Percentiles rank a stretch among this genome's conserved stretches.
Evolutionary conservation across 1,140 invertebrate genomes (phyloP).

Genomic region (Drosophila repletoides): DNA sequence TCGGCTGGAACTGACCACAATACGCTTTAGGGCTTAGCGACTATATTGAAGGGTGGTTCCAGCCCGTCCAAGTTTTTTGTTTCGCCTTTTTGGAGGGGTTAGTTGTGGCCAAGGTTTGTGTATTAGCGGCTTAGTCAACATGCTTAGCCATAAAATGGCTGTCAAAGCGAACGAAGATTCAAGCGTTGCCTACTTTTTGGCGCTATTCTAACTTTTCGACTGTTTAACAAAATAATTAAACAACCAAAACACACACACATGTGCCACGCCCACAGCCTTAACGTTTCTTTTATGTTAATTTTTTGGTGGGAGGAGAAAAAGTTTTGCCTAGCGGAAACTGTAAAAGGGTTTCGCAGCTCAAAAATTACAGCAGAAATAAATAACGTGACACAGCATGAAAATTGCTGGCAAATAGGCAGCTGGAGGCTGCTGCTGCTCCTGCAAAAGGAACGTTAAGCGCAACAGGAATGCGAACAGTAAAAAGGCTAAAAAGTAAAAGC

Average conservation of each 20-base stretch:
- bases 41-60: slow-evolving; percentile 7
- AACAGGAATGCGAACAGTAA: slow-evolving; percentile 49
- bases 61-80: slow-evolving; percentile 2
- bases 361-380: slow-evolving; percentile 60
- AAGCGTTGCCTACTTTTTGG: slow-evolving; percentile 6
- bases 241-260: slow-evolving; percentile 10
- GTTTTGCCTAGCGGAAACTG: slow-evolving; percentile 26
- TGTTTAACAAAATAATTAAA: slow-evolving; percentile 61
- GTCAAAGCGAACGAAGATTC: slow-evolving; percentile 4
- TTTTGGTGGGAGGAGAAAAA: slow-evolving; percentile 32
- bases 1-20: slow-evolving; percentile 46
- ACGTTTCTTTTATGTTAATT: slow-evolving; percentile 53
- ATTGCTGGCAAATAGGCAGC: slow-evolving; percentile 22
- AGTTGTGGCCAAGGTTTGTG: slow-evolving; percentile 29
- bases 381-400: slow-evolving; percentile 67
- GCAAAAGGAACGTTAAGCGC: slow-evolving; percentile 22
- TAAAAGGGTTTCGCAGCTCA: slow-evolving; percentile 51
- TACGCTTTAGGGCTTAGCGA: slow-evolving; percentile 51
- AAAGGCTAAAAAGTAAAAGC: slow-evolving; percentile 54
- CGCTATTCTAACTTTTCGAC: slow-evolving; percentile 27
- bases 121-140: slow-evolving; percentile 51
- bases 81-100: slow-evolving; percentile 16
- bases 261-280: slow-evolving; percentile 30
- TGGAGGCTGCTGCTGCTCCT: neutral
- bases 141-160: slow-evolving; percentile 36